Percentiles rank a stretch among this genome's conserved stretches.
Conservation (phyloP, 2,797 vertebrate genomes). For the Menidia menidia region DNA sequence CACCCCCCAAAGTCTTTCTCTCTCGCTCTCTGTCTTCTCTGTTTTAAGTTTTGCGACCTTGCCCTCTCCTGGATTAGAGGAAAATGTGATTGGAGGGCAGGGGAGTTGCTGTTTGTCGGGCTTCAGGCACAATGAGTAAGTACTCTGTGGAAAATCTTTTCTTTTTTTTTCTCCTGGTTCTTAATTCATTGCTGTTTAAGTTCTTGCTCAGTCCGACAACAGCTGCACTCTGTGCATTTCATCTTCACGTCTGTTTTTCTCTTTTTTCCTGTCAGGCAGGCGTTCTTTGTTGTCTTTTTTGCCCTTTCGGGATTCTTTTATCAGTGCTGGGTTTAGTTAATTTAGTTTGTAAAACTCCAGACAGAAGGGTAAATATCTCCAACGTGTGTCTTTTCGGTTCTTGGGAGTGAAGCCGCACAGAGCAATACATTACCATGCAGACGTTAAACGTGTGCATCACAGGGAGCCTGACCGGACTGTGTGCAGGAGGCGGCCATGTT, state of each 20-base stretch:
- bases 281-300: constrained; percentile 1
- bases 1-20: not conserved
- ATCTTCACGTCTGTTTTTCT: constrained; percentile 25
- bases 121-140: constrained; percentile 82
- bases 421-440: not conserved
- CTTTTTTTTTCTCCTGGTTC: constrained; percentile 9
- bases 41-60: constrained; percentile 45
- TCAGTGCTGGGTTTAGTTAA: not conserved
- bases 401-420: no score
- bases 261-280: constrained; percentile 12
- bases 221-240: not conserved
- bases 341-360: not conserved
- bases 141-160: constrained; percentile 53
- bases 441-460: not conserved
- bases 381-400: no score
- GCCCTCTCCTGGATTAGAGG: constrained; percentile 60
- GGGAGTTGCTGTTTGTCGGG: constrained; percentile 59
- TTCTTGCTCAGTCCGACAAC: constrained; percentile 22
- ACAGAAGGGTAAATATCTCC: not conserved
- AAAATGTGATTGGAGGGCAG: constrained; percentile 78
- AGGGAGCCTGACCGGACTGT: constrained; percentile 6
- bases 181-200: constrained; percentile 15
- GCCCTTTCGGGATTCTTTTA: not conserved
- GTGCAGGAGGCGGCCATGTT: constrained; percentile 41
- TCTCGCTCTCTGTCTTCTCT: constrained; percentile 28